Evolutionary conservation across 2,797 vertebrate genomes (phyloP).

Genomic region (Hemitrygon akajei): DNA sequence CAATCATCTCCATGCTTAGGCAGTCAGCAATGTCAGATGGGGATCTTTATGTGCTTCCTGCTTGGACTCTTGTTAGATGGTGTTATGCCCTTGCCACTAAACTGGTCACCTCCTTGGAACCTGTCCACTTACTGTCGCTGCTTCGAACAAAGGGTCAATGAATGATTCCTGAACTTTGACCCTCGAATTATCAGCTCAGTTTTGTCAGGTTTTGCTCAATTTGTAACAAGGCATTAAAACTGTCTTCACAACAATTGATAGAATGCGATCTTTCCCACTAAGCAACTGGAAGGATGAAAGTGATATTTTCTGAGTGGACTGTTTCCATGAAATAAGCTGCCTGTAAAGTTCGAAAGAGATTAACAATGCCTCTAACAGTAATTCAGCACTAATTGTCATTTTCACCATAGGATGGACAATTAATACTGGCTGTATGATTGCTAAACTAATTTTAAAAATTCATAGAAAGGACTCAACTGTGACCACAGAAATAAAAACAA

Average conservation of each 20-base stretch:
- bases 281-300: background rate
- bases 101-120: background rate
- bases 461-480: background rate
- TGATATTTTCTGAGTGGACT: background rate
- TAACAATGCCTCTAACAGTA: background rate
- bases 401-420: background rate
- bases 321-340: background rate
- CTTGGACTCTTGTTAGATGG: background rate
- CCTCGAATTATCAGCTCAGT: background rate
- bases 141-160: background rate
- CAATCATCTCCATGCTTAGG: conserved; percentile 14
- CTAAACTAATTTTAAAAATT: background rate
- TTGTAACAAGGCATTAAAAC: background rate
- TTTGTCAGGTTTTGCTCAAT: background rate
- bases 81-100: background rate
- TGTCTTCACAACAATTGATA: background rate
- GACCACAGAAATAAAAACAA: background rate
- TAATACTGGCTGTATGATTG: background rate
- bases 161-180: background rate
- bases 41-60: background rate
- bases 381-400: background rate
- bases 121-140: background rate
- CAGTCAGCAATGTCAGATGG: background rate
- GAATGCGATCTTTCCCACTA: background rate
- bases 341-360: background rate